These are phyloP conservation scores for Danaus plexippus DNA, from an alignment of 1,140 invertebrate species.

Conservation along the genomic window DNA sequence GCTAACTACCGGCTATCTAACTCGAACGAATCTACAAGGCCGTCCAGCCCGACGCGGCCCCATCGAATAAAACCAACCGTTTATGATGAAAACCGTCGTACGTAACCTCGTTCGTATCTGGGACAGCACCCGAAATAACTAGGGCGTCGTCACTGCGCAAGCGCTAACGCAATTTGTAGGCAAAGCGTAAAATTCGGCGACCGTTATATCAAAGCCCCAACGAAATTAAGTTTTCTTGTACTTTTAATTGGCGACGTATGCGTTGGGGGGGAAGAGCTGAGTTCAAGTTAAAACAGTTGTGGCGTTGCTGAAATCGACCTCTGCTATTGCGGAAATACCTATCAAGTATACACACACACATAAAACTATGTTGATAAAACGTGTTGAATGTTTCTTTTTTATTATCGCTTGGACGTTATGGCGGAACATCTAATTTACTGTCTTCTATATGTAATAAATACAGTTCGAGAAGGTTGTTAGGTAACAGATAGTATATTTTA, in stretches of 20 bases:
- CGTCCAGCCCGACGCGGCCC: conserved; percentile 50
- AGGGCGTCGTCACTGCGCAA: conserved; percentile 64
- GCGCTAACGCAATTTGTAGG: conserved; percentile 49
- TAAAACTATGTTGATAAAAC: not conserved
- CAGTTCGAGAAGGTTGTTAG: too few species aligned
- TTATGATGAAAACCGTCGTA: conserved; percentile 61
- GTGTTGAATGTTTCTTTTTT: too few species aligned
- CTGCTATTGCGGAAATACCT: conserved; percentile 28
- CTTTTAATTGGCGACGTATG: not conserved
- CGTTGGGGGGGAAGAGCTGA: conserved; percentile 8
- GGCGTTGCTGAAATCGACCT: conserved; percentile 49
- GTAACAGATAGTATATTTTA: too few species aligned
- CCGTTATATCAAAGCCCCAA: conserved; percentile 28
- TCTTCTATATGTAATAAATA: too few species aligned
- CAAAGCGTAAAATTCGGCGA: conserved; percentile 27
- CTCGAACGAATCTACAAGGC: conserved; percentile 42
- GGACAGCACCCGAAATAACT: conserved; percentile 68
- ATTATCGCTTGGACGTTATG: too few species aligned
- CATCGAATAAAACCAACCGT: conserved; percentile 54
- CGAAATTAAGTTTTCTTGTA: not conserved
- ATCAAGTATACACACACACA: conserved; percentile 15
- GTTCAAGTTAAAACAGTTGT: conserved; percentile 23
- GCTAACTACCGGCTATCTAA: conserved; percentile 32
- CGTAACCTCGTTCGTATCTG: conserved; percentile 59
- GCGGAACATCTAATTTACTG: too few species aligned